These are phyloP conservation scores for Peribatodes rhomboidaria DNA, from an alignment of 2,888 invertebrate species.

Conservation along the genomic window DNA sequence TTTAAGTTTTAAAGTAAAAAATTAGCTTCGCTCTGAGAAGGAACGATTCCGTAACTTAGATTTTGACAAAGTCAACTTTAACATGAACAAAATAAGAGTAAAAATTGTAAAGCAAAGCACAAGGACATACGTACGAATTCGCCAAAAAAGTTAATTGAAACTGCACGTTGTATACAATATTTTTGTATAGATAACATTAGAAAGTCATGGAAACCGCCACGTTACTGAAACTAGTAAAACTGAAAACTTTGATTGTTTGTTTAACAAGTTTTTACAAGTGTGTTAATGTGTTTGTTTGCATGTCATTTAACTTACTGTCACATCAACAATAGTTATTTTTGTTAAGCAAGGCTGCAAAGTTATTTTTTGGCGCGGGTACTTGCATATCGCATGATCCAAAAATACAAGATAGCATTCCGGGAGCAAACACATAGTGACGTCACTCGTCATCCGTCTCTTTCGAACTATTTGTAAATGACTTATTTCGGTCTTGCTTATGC, in stretches of 20 bases:
- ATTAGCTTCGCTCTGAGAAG: neutral
- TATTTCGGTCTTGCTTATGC: no score
- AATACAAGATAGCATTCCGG: no score
- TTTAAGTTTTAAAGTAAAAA: neutral
- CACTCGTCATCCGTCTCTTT: no score
- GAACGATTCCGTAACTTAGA: no score
- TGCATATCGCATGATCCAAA: no score
- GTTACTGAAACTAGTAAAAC: neutral
- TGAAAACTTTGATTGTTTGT: constrained; percentile 5
- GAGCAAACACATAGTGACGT: no score
- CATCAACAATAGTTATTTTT: neutral
- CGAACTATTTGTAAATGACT: no score
- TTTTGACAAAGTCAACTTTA: neutral
- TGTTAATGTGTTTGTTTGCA: neutral
- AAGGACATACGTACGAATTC: constrained; percentile 31
- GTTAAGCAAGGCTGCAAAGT: neutral
- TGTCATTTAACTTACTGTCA: neutral
- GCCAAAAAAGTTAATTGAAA: constrained; percentile 37
- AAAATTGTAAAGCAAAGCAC: constrained; percentile 16
- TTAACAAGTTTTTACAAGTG: neutral
- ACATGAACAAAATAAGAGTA: constrained; percentile 1
- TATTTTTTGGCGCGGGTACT: no score
- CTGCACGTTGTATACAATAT: constrained; percentile 13
- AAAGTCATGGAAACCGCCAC: constrained; percentile 13
- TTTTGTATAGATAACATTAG: constrained; percentile 15